Evolutionary conservation across 2,797 vertebrate genomes (phyloP).

Genomic region (Mycteria americana): DNA sequence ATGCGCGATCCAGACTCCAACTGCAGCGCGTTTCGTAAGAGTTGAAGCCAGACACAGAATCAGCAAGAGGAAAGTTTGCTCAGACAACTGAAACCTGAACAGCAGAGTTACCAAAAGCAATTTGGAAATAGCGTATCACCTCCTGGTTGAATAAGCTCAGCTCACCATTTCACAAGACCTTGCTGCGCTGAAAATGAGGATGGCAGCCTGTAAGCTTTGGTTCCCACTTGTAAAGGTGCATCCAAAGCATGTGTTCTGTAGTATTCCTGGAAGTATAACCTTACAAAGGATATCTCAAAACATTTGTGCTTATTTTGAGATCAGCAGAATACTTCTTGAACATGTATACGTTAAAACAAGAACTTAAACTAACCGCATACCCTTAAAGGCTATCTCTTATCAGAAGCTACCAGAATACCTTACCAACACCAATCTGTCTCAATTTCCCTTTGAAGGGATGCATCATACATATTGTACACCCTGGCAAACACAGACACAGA

Average conservation of each 20-base stretch:
- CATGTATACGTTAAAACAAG: neutral
- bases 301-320: neutral
- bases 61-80: neutral
- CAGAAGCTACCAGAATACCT: neutral
- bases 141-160: neutral
- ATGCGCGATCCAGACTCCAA: neutral
- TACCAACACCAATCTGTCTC: neutral
- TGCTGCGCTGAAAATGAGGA: rapidly evolving
- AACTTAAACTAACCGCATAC: neutral
- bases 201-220: neutral
- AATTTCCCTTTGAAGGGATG: neutral
- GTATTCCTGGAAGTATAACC: neutral
- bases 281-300: neutral
- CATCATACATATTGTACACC: neutral
- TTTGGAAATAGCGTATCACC: rapidly evolving
- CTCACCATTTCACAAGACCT: neutral
- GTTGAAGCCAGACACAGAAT: neutral
- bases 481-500: neutral
- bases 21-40: neutral
- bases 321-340: neutral
- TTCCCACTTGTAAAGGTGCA: neutral
- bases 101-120: neutral
- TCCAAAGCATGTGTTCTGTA: rapidly evolving
- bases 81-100: neutral
- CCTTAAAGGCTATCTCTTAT: rapidly evolving